Percentiles rank a stretch among this genome's conserved stretches.
Evolutionary conservation across 2,113 vertebrate genomes (phyloP).

Genomic region (Melospiza georgiana): DNA sequence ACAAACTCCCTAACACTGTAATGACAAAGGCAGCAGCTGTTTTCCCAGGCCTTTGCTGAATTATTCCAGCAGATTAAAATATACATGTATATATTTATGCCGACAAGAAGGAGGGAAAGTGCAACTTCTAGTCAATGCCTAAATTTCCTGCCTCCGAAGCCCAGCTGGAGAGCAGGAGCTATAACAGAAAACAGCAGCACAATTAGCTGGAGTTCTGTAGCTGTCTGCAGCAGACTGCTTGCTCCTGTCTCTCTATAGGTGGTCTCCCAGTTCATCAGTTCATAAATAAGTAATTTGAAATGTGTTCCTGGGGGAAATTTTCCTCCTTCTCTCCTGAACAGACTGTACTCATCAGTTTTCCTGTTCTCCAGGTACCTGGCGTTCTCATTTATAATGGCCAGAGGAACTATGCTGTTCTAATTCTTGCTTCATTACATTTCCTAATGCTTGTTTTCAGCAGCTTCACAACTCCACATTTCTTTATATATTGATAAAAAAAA

Average conservation of each 20-base stretch:
- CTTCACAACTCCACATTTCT: conserved; percentile 77
- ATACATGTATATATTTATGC: conserved; percentile 73
- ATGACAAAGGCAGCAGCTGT: conserved; percentile 52
- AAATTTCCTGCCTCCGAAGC: conserved; percentile 80
- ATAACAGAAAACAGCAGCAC: conserved; percentile 82
- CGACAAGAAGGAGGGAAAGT: conserved; percentile 74
- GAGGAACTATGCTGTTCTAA: conserved; percentile 83
- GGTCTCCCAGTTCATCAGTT: conserved; percentile 89
- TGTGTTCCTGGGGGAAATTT: conserved; percentile 86
- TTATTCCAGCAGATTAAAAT: conserved; percentile 73
- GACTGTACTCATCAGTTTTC: conserved; percentile 84
- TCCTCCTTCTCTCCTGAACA: conserved; percentile 83
- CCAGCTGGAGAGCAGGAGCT: conserved; percentile 82
- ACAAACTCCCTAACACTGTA: not conserved
- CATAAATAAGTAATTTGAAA: conserved; percentile 93
- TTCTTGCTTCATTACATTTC: conserved; percentile 84
- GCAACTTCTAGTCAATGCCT: conserved; percentile 76
- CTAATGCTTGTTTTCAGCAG: conserved; percentile 79
- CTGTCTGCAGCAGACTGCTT: conserved; percentile 81
- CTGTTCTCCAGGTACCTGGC: conserved; percentile 84
- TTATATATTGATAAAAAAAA: conserved; percentile 79
- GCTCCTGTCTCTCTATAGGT: conserved; percentile 81
- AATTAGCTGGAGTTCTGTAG: conserved; percentile 85
- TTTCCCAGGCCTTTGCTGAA: conserved; percentile 59
- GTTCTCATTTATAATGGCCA: conserved; percentile 88